phyloP scores from a whole-genome alignment of 2,888 invertebrate species.

The Lasioglossum lativentre region DNA sequence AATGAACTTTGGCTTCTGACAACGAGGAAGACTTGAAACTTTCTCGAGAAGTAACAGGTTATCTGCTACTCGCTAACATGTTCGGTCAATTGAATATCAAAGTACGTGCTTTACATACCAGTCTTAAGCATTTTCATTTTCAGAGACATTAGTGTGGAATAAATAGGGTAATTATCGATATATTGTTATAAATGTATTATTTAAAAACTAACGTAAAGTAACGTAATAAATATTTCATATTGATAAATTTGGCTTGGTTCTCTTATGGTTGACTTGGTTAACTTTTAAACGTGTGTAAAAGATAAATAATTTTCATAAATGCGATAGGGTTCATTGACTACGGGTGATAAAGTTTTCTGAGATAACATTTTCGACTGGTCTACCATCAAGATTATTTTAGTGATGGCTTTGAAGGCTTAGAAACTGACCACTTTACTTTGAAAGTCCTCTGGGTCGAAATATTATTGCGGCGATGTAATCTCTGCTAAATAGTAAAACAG shows the following conservation, averaged over 20 bases:
- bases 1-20: background rate
- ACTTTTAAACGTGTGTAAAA: background rate
- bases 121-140: background rate
- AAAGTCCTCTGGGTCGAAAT: background rate
- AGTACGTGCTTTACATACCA: background rate
- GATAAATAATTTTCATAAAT: background rate
- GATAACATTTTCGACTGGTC: conserved; percentile 23
- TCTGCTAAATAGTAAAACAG: conserved; percentile 26
- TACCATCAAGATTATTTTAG: conserved; percentile 27
- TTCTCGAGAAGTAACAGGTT: conserved; percentile 23
- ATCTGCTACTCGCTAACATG: background rate
- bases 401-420: conserved; percentile 2
- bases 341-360: conserved; percentile 34
- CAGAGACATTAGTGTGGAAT: too few species aligned
- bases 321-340: conserved; percentile 28
- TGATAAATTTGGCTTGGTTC: background rate
- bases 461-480: conserved; percentile 17
- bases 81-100: conserved; percentile 1
- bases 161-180: too few species aligned
- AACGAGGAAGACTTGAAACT: background rate
- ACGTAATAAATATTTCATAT: background rate
- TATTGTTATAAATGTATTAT: too few species aligned
- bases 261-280: background rate
- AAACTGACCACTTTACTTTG: conserved; percentile 1
- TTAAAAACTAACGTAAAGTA: too few species aligned